Percentiles rank a stretch among this genome's conserved stretches.
These are phyloP conservation scores for Melieria picta DNA, from an alignment of 2,888 invertebrate genomes.

Conservation along the genomic window DNA sequence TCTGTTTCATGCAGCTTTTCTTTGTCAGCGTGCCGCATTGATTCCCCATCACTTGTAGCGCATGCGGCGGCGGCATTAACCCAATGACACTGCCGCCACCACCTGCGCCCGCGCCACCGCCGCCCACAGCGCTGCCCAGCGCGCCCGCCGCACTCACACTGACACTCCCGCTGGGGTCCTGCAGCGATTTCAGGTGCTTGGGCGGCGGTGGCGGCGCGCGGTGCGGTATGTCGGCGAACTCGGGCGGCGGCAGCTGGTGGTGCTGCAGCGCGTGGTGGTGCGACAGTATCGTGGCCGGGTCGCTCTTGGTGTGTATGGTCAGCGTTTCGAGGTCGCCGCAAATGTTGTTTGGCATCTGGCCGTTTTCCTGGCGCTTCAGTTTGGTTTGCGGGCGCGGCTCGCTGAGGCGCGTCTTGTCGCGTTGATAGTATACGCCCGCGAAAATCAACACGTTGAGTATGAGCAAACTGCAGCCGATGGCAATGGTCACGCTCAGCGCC, in stretches of 20 bases:
- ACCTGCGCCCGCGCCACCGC: constrained; percentile 63
- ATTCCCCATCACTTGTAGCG: constrained; percentile 76
- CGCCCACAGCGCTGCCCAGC: constrained; percentile 63
- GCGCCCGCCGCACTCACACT: constrained; percentile 62
- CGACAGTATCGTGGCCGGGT: constrained; percentile 77
- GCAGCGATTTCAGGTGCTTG: constrained; percentile 70
- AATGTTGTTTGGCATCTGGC: constrained; percentile 88
- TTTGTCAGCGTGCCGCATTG: constrained; percentile 82
- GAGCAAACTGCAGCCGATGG: constrained; percentile 91
- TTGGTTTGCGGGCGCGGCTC: constrained; percentile 69
- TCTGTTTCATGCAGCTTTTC: constrained; percentile 71
- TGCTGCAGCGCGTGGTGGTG: constrained; percentile 81
- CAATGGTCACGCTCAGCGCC: constrained; percentile 91
- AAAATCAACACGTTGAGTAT: constrained; percentile 93
- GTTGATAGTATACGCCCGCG: constrained; percentile 93
- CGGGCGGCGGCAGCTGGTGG: constrained; percentile 85
- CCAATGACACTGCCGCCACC: constrained; percentile 67
- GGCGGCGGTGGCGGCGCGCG: constrained; percentile 82
- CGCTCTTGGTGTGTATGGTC: constrained; percentile 71
- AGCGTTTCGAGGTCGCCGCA: constrained; percentile 82
- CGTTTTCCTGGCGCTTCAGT: constrained; percentile 83
- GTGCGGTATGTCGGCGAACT: constrained; percentile 84
- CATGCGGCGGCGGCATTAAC: constrained; percentile 78
- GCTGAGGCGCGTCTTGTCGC: constrained; percentile 83
- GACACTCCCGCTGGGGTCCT: constrained; percentile 67